Evolutionary conservation across 2,797 vertebrate species (phyloP), one percentile per base, ranked within the genome.

Genomic region (Emys orbicularis): DNA sequence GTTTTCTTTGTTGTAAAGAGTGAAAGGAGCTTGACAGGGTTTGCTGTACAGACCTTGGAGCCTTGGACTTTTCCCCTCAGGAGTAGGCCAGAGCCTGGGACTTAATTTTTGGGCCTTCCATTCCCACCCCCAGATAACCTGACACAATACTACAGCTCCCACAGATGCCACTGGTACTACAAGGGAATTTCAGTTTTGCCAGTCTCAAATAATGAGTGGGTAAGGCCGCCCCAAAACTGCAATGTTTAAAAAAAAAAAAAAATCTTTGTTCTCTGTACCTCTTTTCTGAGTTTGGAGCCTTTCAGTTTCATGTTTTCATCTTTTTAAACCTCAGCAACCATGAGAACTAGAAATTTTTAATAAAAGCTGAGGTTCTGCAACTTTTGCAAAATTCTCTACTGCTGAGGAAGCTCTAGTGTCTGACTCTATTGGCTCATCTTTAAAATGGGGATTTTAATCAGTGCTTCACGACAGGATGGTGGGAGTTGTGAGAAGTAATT

Each of bases 1-100:
- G 41, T 87, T 83, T 72, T 83, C 59, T 87, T 54, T 79, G 81
- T 79, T 80, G 27, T 31, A 79, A 37, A 27, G 44, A 88, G 68
- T 79, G 52, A 72, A 84, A 68, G 37, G 18, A n/a, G 18, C 72
- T 16, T 34, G 23, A 54, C 57, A 19, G 74, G 5, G 25, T 79
- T 19, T 49, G 34, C 57, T 81, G 12, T 44, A 29, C 37, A 44
- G 52, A 79, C 41, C 37, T 27, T 4, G 23, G 11, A 76, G 11
- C 6, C 37, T 27, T 76, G 25, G 72, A 44, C 41, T 15, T 76
- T 76, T 12, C 9, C 25, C 41, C 41, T 44, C 25, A 15, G 41
- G 25, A 76, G 37, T 76, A 76, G 41, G 7, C 72, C 12, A 76
- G 11, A 27, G 41, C 23, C 72, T 29, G 72, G 37, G 41, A 27